A percentile compares a stretch with the other conserved stretches of the same genome.
These are phyloP conservation scores for Eubucco bourcierii DNA, from an alignment of 2,113 vertebrate genomes.

Conservation along the genomic window DNA sequence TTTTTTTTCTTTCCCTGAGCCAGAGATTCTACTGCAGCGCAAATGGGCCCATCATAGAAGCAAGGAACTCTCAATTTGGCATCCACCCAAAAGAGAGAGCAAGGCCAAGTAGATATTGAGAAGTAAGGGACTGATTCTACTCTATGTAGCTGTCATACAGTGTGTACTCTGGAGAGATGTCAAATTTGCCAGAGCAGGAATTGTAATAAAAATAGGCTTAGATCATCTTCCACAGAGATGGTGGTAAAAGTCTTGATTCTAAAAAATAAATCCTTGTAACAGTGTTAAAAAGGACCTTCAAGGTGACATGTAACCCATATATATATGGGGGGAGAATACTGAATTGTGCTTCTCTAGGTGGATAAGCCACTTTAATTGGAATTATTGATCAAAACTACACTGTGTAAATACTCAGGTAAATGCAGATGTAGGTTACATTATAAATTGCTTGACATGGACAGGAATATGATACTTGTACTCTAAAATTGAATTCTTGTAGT, in stretches of 20 bases:
- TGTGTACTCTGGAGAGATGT: conserved; percentile 47
- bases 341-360: not conserved
- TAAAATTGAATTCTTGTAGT: conserved; percentile 78
- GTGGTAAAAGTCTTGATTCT: not conserved
- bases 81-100: not conserved
- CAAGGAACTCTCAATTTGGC: conserved; percentile 7
- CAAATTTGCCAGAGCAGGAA: conserved; percentile 25
- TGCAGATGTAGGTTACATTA: not conserved
- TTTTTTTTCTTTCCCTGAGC: not conserved
- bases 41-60: not conserved
- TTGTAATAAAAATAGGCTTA: conserved; percentile 46
- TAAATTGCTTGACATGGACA: not conserved
- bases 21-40: not conserved
- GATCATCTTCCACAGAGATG: not conserved
- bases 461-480: conserved; percentile 59
- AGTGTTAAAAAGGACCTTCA: not conserved
- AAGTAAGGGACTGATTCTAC: conserved; percentile 1
- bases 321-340: not conserved
- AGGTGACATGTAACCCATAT: not conserved
- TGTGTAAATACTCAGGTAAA: not conserved
- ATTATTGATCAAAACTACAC: not conserved
- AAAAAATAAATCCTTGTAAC: not conserved
- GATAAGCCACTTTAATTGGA: not conserved
- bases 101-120: conserved; percentile 10
- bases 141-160: conserved; percentile 54